Evolutionary conservation across 2,113 vertebrate genomes (phyloP).

Genomic region (Oryzias woworae): DNA sequence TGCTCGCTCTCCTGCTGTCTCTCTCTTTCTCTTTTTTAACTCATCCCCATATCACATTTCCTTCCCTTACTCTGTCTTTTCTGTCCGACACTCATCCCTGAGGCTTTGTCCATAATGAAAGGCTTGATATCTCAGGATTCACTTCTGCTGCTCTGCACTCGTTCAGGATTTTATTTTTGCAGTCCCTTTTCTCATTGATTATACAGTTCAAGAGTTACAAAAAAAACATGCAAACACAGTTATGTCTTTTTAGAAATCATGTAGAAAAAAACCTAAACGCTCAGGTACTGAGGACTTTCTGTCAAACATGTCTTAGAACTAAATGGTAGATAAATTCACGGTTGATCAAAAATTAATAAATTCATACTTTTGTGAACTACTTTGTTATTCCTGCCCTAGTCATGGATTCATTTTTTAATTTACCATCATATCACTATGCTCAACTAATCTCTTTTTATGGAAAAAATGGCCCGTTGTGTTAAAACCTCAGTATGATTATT

Average conservation of each 20-base stretch:
- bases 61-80: constrained; percentile 37
- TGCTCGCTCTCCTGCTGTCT: constrained; percentile 52
- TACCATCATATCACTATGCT: too few relatives aligned
- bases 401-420: too few relatives aligned
- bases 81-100: constrained; percentile 43
- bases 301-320: too few relatives aligned
- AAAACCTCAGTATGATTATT: constrained; percentile 5
- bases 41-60: constrained; percentile 67
- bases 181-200: constrained; percentile 33
- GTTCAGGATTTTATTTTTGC: constrained; percentile 34
- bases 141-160: constrained; percentile 46
- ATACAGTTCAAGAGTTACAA: constrained; percentile 42
- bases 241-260: too few relatives aligned
- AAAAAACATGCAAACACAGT: constrained; percentile 35
- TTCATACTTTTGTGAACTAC: too few relatives aligned
- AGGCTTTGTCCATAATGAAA: constrained; percentile 77
- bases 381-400: too few relatives aligned
- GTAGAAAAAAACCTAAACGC: too few relatives aligned
- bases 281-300: too few relatives aligned
- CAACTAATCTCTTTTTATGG: too few relatives aligned
- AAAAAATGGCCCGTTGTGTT: too few relatives aligned
- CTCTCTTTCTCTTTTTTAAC: constrained; percentile 52
- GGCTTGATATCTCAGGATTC: constrained; percentile 72
- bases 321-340: too few relatives aligned
- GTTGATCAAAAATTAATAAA: too few relatives aligned